phyloP scores from a whole-genome alignment of 1,140 invertebrate genomes.

The Panagrolaimus sp. region DNA sequence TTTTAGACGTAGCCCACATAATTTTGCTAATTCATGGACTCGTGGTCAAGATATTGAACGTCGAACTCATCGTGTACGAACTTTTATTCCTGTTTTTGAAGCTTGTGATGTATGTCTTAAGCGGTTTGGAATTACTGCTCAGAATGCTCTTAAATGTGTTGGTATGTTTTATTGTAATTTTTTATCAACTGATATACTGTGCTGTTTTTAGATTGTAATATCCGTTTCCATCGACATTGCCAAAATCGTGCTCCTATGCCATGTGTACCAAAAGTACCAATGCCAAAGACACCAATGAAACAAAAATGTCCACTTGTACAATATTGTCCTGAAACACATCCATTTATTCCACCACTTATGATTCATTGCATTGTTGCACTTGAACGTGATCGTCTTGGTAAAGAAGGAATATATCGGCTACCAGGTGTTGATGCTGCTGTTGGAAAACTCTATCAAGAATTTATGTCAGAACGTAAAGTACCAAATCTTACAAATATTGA shows the following conservation, averaged over 20 bases:
- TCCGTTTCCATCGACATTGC: conserved; percentile 32
- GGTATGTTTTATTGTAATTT: no score
- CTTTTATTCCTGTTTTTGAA: not conserved
- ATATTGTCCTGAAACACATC: conserved; percentile 66
- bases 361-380: conserved; percentile 90
- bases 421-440: conserved; percentile 68
- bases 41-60: not conserved
- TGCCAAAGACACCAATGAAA: conserved; percentile 20
- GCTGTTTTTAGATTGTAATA: conserved; percentile 29
- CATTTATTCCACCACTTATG: conserved; percentile 84
- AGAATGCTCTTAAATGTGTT: not conserved
- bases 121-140: not conserved
- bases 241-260: conserved; percentile 25
- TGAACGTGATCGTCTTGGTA: conserved; percentile 71
- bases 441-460: conserved; percentile 22
- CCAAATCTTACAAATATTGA: conserved; percentile 61
- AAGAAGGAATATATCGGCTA: conserved; percentile 79
- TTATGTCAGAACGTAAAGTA: not conserved
- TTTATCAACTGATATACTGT: no score
- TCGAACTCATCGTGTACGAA: not conserved
- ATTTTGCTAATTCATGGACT: not conserved
- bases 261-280: conserved; percentile 33
- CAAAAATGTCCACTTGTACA: conserved; percentile 28
- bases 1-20: not conserved
- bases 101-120: not conserved